Base-by-base conservation (phyloP, 2,113 vertebrate species). In the Arvicanthis niloticus region DNA sequence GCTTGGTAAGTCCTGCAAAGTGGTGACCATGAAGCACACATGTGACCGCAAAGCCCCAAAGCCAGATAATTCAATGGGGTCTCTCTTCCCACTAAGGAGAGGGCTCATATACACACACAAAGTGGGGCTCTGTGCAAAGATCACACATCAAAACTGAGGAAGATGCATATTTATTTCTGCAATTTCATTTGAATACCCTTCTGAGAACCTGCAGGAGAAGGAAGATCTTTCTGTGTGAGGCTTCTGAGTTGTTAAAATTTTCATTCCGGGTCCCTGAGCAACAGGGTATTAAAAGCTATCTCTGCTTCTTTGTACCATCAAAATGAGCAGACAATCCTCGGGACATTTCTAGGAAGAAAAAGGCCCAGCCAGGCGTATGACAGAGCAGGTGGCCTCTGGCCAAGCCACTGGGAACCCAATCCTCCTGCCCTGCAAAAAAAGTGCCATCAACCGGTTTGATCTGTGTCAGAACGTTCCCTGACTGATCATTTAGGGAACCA, bases 101-200 rank as follows among this genome's bases (percentile, higher is more conserved):
- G 3, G 3, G 12, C 34, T 26, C 72, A 24, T 24, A 75, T 24
- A 75, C 73, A 85, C 80, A 75, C 98, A 97, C 93, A 97, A 94
- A 97, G 96, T 91, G 77, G 34, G 93, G 97, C 97, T 96, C 95
- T 97, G 92, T 53, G 97, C 73, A 72, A 96, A 89, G 97, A 97
- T 91, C 95, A 97, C 97, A 97, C 97, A 97, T 98, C 98, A 98
- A 97, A 98, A 94, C 78, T 91, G 58, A 98, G 98, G 95, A 98
- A 89, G 97, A 97, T 97, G 97, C 97, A 97, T 98, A 98, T 98
- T 97, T 97, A 96, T 97, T 97, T 98, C 97, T 97, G 96, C 97
- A 98, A 92, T 97, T 97, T 97, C 93, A 96, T 77, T 96, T 96
- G 98, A 98, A 98, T 97, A 97, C 96, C 98, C 98, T 97, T 98